These are phyloP conservation scores for Bombyx huttoni DNA, from an alignment of 2,888 invertebrate genomes.

Conservation along the genomic window DNA sequence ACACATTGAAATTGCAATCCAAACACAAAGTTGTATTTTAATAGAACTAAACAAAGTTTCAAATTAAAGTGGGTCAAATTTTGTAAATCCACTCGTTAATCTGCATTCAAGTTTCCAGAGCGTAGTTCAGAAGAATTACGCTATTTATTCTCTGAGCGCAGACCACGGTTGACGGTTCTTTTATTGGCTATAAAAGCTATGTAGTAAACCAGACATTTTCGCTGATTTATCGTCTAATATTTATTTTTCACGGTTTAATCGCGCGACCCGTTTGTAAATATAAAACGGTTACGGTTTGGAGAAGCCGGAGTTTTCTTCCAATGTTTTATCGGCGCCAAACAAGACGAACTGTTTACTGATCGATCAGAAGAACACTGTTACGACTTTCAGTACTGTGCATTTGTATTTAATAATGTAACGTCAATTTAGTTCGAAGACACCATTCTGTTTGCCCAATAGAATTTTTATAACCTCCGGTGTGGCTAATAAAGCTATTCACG, in stretches of 20 bases:
- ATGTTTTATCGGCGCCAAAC: conserved; percentile 18
- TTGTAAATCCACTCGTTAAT: conserved; percentile 35
- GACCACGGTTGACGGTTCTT: conserved; percentile 61
- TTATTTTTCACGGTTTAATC: conserved; percentile 63
- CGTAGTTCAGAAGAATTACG: conserved; percentile 47
- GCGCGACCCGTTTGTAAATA: conserved; percentile 38
- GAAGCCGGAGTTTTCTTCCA: conserved; percentile 28
- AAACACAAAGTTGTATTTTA: background rate
- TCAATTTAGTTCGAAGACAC: conserved; percentile 3
- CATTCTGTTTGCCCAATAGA: conserved; percentile 37
- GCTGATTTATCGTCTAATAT: conserved; percentile 62
- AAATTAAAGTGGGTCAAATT: conserved; percentile 36
- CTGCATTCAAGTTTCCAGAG: conserved; percentile 38
- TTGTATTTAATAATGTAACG: background rate
- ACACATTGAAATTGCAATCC: too few species aligned
- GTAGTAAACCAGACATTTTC: conserved; percentile 56
- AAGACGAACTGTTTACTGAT: conserved; percentile 12
- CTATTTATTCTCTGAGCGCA: conserved; percentile 54
- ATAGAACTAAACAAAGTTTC: background rate
- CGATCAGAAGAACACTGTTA: background rate
- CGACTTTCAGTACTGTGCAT: background rate
- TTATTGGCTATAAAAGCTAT: conserved; percentile 63
- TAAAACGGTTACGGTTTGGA: conserved; percentile 35
- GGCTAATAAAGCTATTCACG: conserved; percentile 22
- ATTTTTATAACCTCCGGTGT: conserved; percentile 54